Percentiles rank a stretch among this genome's conserved stretches.
These are phyloP conservation scores for Meiosimyza decipiens DNA, from an alignment of 2,888 invertebrate species.

Conservation along the genomic window DNA sequence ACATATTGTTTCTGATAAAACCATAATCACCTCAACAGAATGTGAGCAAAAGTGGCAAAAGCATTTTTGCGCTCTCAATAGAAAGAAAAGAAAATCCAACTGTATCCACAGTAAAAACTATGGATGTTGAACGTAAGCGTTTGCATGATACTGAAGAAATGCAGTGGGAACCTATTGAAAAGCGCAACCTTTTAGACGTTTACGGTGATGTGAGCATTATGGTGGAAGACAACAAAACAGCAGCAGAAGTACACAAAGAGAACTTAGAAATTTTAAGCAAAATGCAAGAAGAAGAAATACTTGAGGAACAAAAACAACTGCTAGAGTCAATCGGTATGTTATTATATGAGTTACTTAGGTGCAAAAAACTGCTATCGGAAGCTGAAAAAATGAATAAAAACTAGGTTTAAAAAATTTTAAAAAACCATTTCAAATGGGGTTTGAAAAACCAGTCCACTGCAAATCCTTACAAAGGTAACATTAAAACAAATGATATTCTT, in stretches of 20 bases:
- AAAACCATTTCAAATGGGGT: too few relatives aligned
- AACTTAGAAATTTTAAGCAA: conserved; percentile 75
- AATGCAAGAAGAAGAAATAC: conserved; percentile 81
- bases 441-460: too few relatives aligned
- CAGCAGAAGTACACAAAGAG: conserved; percentile 76
- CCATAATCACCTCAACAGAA: not conserved
- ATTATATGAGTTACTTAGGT: too few relatives aligned
- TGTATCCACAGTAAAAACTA: conserved; percentile 24
- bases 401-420: too few relatives aligned
- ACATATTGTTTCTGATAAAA: not conserved
- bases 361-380: too few relatives aligned
- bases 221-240: conserved; percentile 68
- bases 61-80: conserved; percentile 69
- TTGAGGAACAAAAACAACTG: conserved; percentile 78
- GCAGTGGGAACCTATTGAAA: not conserved
- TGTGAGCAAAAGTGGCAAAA: conserved; percentile 61
- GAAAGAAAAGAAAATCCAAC: conserved; percentile 56
- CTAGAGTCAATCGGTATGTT: conserved; percentile 66
- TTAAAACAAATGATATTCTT: too few relatives aligned
- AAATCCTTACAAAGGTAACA: too few relatives aligned
- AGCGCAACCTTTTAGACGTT: conserved; percentile 25
- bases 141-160: not conserved
- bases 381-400: too few relatives aligned
- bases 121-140: conserved; percentile 40
- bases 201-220: conserved; percentile 50